Base-by-base conservation (phyloP, 2,113 vertebrate genomes). In the Gasterosteus aculeatus region DNA sequence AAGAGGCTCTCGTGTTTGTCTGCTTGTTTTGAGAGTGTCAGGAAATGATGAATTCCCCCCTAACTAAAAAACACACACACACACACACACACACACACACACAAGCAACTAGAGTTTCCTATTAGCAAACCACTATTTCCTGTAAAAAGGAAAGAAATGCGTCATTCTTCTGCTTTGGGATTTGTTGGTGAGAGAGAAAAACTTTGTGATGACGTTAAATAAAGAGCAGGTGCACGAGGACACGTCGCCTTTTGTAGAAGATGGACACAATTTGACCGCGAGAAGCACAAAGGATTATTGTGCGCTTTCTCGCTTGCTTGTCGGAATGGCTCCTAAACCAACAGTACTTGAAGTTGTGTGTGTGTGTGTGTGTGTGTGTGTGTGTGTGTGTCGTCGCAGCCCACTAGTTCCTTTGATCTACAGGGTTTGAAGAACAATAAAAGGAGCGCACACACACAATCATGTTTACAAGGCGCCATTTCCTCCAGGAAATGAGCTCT, bases 1-100 rank as follows among this genome's bases (percentile, higher is more conserved):
- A 80, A 33, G 72, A 65, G 78, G 70, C 84, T 86, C 59, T 66
- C 72, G 68, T 90, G 85, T 92, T 89, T 89, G 77, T 87, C 83
- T 75, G 46, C 70, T 78, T 78, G 72, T 83, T 89, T 85, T 75
- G 68, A 77, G 29, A 81, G 54, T 72, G 88, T 87, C 85, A 80
- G 72, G 75, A 81, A 89, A 84, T 88, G 87, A 91, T 85, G 72
- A 89, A 90, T 87, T 63, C 62, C 54, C 72, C 16, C 19, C 72
- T 62, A 85, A 89, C 76, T 51, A 66, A 54, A 81, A 29, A 81
- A 81, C 26, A 39, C 46, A 63, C 63, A 69, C 35, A 64, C 42
- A 64, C 62, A 31, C 61, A 47, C 62, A 31, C 62, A 46, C 62
- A 46, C 62, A 46, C 42, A 46, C 44, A 80, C 60, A 69, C 65